Evolutionary conservation across 1,140 invertebrate species (phyloP).

Genomic region (Drosophila quadrilineata): DNA sequence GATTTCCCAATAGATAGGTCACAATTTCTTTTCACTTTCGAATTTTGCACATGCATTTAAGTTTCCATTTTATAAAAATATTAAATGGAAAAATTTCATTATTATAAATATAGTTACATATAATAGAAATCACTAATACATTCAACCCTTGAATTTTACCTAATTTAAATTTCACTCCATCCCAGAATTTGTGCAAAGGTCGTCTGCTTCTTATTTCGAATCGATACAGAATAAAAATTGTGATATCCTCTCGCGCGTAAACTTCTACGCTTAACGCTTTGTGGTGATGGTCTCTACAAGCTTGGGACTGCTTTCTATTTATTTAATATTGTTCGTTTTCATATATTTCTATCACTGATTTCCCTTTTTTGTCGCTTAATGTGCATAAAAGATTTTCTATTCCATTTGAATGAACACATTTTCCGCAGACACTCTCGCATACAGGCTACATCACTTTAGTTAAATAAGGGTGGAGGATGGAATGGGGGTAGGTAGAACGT

Average conservation of each 20-base stretch:
- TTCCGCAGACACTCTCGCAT: conserved; percentile 78
- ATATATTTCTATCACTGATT: conserved; percentile 73
- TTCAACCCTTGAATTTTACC: conserved; percentile 26
- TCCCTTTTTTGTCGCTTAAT: conserved; percentile 79
- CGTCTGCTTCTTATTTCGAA: conserved; percentile 12
- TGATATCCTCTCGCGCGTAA: conserved; percentile 60
- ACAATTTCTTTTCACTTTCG: too few species aligned
- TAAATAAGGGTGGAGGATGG: too few species aligned
- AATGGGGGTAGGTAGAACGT: too few species aligned
- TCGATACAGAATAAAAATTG: conserved; percentile 6
- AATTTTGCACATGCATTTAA: too few species aligned
- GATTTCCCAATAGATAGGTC: too few species aligned
- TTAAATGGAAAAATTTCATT: too few species aligned
- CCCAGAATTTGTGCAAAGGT: conserved; percentile 8
- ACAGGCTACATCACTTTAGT: too few species aligned
- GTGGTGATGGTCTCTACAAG: conserved; percentile 40
- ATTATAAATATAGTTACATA: too few species aligned
- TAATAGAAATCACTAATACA: conserved; percentile 5
- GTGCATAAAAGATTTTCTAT: conserved; percentile 79
- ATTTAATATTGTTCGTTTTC: conserved; percentile 76
- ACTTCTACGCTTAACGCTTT: conserved; percentile 76
- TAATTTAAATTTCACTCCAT: conserved; percentile 5
- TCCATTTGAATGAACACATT: conserved; percentile 73
- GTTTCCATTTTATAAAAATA: too few species aligned
- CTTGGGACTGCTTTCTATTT: conserved; percentile 46